These are phyloP conservation scores for Ceratina australensis DNA, from an alignment of 1,140 invertebrate genomes.

Conservation along the genomic window DNA sequence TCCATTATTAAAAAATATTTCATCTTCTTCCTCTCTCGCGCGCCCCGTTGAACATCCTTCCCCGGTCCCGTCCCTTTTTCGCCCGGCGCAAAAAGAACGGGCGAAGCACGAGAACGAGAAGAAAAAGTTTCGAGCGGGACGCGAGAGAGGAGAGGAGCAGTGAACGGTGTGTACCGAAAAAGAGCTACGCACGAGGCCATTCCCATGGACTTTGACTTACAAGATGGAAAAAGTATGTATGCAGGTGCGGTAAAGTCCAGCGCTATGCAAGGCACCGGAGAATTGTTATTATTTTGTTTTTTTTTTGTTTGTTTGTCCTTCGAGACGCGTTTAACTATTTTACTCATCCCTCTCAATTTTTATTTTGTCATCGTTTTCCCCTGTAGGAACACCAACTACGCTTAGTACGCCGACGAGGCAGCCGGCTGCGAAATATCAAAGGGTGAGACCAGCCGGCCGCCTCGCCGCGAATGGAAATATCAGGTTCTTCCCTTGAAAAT, in stretches of 20 bases:
- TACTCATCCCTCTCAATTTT: constrained; percentile 14
- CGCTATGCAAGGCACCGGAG: constrained; percentile 67
- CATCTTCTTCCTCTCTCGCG: constrained; percentile 45
- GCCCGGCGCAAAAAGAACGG: constrained; percentile 20
- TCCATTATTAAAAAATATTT: constrained; percentile 63
- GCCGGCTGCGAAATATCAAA: constrained; percentile 27
- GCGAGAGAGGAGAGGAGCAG: constrained; percentile 53
- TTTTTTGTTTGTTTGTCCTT: constrained; percentile 18
- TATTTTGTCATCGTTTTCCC: constrained; percentile 13
- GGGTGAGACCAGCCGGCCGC: constrained; percentile 37
- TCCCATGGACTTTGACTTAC: constrained; percentile 41
- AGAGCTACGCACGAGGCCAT: constrained; percentile 52
- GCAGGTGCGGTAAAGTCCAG: constrained; percentile 59
- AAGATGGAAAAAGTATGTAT: constrained; percentile 54
- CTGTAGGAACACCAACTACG: constrained; percentile 62
- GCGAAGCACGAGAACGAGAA: constrained; percentile 18
- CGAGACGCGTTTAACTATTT: constrained; percentile 53
- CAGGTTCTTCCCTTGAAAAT: constrained; percentile 58
- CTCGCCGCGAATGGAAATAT: constrained; percentile 53
- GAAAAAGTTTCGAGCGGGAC: constrained; percentile 20
- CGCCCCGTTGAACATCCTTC: constrained; percentile 9
- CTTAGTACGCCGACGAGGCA: constrained; percentile 50
- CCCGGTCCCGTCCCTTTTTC: constrained; percentile 14
- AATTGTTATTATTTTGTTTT: constrained; percentile 53
- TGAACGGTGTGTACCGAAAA: constrained; percentile 57